Percentiles rank a stretch among this genome's conserved stretches.
Conservation (phyloP, 2,888 invertebrate species). For the Drosophila basisetae region DNA sequence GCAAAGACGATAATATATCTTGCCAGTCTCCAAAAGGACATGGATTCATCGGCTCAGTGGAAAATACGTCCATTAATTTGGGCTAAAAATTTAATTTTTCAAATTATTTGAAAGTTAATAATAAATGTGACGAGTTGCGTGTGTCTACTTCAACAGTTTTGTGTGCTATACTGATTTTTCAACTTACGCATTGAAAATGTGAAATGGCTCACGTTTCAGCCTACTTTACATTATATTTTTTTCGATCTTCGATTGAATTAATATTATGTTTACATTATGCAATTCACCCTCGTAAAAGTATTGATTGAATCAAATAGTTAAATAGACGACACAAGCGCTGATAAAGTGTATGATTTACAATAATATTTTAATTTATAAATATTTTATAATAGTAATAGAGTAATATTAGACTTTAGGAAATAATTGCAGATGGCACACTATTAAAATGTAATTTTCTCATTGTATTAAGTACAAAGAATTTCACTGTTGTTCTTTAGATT, state of each 20-base stretch:
- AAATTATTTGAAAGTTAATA: background rate
- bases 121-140: background rate
- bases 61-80: background rate
- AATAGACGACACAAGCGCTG: background rate
- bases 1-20: background rate
- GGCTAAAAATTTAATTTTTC: background rate
- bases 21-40: background rate
- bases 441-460: constrained; percentile 10
- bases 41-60: background rate
- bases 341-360: constrained; percentile 5
- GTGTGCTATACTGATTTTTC: background rate
- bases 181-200: too few species aligned
- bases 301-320: background rate
- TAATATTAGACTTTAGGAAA: constrained; percentile 37
- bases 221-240: constrained; percentile 4
- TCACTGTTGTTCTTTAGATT: constrained; percentile 18
- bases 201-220: background rate
- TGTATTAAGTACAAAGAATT: constrained; percentile 65
- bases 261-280: background rate
- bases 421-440: constrained; percentile 67
- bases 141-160: background rate
- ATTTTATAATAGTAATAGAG: constrained; percentile 18
- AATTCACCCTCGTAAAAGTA: background rate
- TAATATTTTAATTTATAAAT: constrained; percentile 32
- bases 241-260: background rate